A percentile compares a stretch with the other conserved stretches of the same genome.
phyloP scores from a whole-genome alignment of 2,888 invertebrate species.

The Drosophila multiciliata region DNA sequence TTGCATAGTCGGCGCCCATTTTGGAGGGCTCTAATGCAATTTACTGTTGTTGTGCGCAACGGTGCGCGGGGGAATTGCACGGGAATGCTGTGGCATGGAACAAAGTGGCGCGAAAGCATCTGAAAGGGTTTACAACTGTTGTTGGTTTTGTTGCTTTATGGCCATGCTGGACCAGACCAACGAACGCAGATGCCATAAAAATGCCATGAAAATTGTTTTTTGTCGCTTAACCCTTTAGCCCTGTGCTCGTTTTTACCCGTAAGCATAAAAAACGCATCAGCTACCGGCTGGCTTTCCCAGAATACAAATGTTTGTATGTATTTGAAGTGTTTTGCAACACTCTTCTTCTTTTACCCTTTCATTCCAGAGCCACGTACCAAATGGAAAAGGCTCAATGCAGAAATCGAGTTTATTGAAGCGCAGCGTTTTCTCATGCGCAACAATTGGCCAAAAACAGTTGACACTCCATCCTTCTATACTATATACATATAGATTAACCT shows the following conservation, averaged over 20 bases:
- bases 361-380: background rate
- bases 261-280: slow-evolving; percentile 63
- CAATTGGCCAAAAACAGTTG: slow-evolving; percentile 48
- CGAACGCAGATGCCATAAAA: slow-evolving; percentile 53
- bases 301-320: slow-evolving; percentile 26
- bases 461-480: slow-evolving; percentile 6
- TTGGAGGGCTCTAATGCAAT: slow-evolving; percentile 19
- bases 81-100: slow-evolving; percentile 29
- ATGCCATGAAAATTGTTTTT: slow-evolving; percentile 51
- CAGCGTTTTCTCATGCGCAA: slow-evolving; percentile 55
- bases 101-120: slow-evolving; percentile 22
- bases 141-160: slow-evolving; percentile 40
- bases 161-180: slow-evolving; percentile 36
- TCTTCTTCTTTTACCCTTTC: background rate
- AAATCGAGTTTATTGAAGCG: slow-evolving; percentile 49
- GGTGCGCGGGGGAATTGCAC: slow-evolving; percentile 19
- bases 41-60: slow-evolving; percentile 30
- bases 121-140: slow-evolving; percentile 54
- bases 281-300: slow-evolving; percentile 47
- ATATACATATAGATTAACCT: background rate
- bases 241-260: background rate
- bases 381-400: slow-evolving; percentile 21
- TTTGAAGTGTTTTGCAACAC: slow-evolving; percentile 2
- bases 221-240: slow-evolving; percentile 50
- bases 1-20: slow-evolving; percentile 6